Evolutionary conservation across 1,140 invertebrate genomes (phyloP), one percentile per base, ranked within the genome.

Genomic region (Hyles euphorbiae): DNA sequence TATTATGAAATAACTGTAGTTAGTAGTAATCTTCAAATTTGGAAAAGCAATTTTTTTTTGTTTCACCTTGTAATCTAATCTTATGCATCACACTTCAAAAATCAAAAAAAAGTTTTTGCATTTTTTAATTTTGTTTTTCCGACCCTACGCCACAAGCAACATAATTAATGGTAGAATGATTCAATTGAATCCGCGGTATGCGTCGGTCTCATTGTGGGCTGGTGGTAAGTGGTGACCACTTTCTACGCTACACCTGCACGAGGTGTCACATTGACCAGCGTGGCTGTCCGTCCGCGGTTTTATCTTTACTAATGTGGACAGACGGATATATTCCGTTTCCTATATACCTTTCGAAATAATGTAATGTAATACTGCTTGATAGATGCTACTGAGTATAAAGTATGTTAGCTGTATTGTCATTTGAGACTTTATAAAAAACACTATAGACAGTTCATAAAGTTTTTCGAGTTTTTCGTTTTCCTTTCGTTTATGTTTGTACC

Each of bases 121-220:
- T 22, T 22, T 22, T 22, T 22, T 22, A 22, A 1, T 22, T 75
- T 58, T 63, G n/a, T n/a, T 72, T 54, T 80, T 67, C 73, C 65
- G 60, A 72, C 82, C 11, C 60, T 85, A 76, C 70, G 49, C 60
- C 56, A 53, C 58, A 40, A 53, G 60, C 58, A 65, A 60, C 55
- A 65, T 68, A 72, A 70, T 78, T 75, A 78, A 78, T 72, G 70
- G 62, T 78, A 75, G 74, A 85, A 72, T 74, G 78, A 78, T 82
- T 77, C 76, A 79, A 83, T 87, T 86, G 80, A 81, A 78, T 79
- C 76, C 65, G 61, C 66, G 83, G 81, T 73, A 85, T 83, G 81
- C 75, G 72, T 77, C 65, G 66, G 74, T 80, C 70, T 79, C 70
- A 78, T 82, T 80, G 78, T 81, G 71, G 71, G 65, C 70, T 63